These are phyloP conservation scores for Aphrophora alni DNA, from an alignment of 2,888 invertebrate species.

Conservation along the genomic window DNA sequence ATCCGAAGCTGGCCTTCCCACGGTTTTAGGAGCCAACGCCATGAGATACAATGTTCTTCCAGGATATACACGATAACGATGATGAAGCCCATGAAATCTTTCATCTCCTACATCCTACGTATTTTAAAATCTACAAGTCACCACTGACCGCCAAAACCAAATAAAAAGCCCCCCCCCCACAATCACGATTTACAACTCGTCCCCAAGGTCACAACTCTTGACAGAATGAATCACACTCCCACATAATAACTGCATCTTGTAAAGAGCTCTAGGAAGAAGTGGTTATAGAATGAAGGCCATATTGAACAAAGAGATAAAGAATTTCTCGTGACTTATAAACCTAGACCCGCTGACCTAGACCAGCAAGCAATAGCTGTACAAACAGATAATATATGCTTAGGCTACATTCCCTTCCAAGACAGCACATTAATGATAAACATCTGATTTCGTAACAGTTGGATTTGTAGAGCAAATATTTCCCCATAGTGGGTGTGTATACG, in stretches of 20 bases:
- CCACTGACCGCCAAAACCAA: no score
- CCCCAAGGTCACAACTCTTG: background rate
- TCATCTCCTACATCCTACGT: no score
- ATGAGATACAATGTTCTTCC: no score
- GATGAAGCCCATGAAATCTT: no score
- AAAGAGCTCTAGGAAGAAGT: background rate
- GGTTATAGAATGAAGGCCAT: background rate
- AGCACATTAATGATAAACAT: background rate
- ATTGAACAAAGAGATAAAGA: background rate
- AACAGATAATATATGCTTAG: background rate
- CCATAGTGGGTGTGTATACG: no score
- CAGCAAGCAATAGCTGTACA: background rate
- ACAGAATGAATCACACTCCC: background rate
- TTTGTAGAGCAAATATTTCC: background rate
- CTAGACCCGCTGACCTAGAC: background rate
- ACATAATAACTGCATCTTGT: background rate
- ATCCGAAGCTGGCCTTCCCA: no score
- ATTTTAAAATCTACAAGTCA: no score
- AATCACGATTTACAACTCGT: no score
- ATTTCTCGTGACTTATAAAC: background rate
- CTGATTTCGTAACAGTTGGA: background rate
- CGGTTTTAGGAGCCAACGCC: no score
- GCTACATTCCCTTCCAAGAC: background rate
- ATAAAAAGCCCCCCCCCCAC: no score
- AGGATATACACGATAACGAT: no score